phyloP scores from a whole-genome alignment of 2,888 invertebrate species.

The Leistus spinibarbis region DNA sequence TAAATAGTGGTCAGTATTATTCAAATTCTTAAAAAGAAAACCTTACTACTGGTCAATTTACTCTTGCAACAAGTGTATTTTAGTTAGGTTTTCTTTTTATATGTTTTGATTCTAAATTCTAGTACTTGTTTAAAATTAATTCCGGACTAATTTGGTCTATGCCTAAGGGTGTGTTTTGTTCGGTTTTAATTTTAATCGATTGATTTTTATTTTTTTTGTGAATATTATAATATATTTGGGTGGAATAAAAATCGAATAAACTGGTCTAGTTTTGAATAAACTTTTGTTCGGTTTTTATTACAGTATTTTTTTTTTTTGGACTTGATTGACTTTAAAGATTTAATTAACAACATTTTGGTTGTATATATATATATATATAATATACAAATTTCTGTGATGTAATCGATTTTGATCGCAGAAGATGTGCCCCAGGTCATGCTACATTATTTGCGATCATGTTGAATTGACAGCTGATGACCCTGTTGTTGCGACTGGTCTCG shows the following conservation, averaged over 20 bases:
- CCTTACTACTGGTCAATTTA: neutral
- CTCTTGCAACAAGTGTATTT: neutral
- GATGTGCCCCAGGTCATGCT: constrained; percentile 27
- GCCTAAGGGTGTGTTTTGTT: neutral
- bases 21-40: neutral
- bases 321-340: too few relatives aligned
- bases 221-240: too few relatives aligned
- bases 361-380: constrained; percentile 40
- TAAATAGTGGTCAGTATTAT: too few relatives aligned
- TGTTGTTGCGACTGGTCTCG: constrained; percentile 6
- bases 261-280: too few relatives aligned
- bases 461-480: constrained; percentile 28
- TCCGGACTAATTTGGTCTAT: neutral
- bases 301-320: too few relatives aligned
- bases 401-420: constrained; percentile 29
- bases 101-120: too few relatives aligned
- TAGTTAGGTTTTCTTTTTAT: neutral
- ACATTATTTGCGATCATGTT: constrained; percentile 7
- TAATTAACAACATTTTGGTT: too few relatives aligned
- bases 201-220: neutral
- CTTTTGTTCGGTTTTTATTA: too few relatives aligned
- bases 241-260: too few relatives aligned
- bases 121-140: neutral
- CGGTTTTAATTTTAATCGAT: too few relatives aligned
- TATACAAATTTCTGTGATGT: constrained; percentile 37